Evolutionary conservation across 2,888 invertebrate species (phyloP), one percentile per base, ranked within the genome.

Genomic region (Endotricha flammealis): DNA sequence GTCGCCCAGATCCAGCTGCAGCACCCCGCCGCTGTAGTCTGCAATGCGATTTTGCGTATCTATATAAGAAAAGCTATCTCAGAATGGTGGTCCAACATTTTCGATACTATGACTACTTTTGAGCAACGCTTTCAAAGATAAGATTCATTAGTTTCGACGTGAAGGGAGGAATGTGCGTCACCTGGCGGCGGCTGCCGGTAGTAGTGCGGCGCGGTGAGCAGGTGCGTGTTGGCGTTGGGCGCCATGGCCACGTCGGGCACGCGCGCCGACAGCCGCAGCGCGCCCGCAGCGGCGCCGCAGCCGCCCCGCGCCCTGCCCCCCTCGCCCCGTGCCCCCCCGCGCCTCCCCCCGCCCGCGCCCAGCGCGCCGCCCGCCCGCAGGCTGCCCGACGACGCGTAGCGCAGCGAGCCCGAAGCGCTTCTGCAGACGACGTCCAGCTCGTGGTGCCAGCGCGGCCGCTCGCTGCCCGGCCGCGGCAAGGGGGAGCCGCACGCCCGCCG

Each of bases 161-260:
- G n/a, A n/a, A n/a, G n/a, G n/a, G n/a, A n/a, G n/a, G n/a, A n/a
- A n/a, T n/a, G n/a, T n/a, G n/a, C n/a, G n/a, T n/a, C n/a, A n/a
- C n/a, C 53, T n/a, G 62, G 64, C 35, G 59, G 64, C 38, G 68
- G 58, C 37, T 69, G 63, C 1, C 68, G 47, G 91, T 79, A 74
- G 91, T 92, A 63, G 92, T 88, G 71, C 89, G 93, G 4, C 87
- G 92, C 63, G 88, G 89, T 46, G 90, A 93, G 46, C 91, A 92
- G 38, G 92, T 95, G 58, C 23, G 82, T 83, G 71, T 83, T 83
- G 29, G 77, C 85, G 62, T 83, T 82, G 44, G 85, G 83, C 32
- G 96, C 96, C 95, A 96, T 95, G 9, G 96, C 96, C 55, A 96
- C 95, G 79, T 97, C 96, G 0, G 96, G 96, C 91, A 96, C 95